Evolutionary conservation across 1,140 invertebrate genomes (phyloP).

Genomic region (Thrips palmi): DNA sequence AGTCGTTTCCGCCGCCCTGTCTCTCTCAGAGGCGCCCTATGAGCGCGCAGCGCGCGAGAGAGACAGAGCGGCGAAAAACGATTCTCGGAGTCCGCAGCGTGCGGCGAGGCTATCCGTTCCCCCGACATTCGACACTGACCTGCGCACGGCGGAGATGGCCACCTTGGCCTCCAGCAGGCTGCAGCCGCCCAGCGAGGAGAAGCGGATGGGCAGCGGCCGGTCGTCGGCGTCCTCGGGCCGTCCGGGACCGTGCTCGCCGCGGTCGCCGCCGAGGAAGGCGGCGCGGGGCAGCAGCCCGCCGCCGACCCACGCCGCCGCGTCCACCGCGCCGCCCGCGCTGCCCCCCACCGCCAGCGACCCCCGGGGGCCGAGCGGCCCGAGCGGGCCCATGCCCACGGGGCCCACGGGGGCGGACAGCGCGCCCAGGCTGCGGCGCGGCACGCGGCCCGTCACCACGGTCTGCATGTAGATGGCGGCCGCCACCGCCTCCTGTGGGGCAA

Average conservation of each 20-base stretch:
- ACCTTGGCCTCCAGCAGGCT: too few relatives aligned
- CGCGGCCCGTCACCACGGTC: not conserved
- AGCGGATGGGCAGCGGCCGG: constrained; percentile 6
- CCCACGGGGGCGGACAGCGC: constrained; percentile 7
- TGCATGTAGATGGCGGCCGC: constrained; percentile 5
- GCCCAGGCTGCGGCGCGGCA: not conserved
- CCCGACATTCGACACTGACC: too few relatives aligned
- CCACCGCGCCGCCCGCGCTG: constrained; percentile 42
- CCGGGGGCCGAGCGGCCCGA: constrained; percentile 1
- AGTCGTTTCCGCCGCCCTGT: too few relatives aligned
- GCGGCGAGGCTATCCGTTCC: too few relatives aligned
- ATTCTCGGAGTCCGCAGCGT: too few relatives aligned
- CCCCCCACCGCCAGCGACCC: too few relatives aligned
- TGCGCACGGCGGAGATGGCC: too few relatives aligned
- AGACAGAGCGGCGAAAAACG: too few relatives aligned
- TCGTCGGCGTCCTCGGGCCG: constrained; percentile 7
- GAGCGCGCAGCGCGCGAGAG: too few relatives aligned
- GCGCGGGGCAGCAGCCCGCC: constrained; percentile 24
- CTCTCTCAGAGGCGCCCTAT: too few relatives aligned
- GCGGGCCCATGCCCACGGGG: constrained; percentile 1
- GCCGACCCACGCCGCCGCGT: constrained; percentile 32
- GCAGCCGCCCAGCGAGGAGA: constrained; percentile 10
- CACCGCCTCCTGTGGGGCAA: constrained; percentile 3
- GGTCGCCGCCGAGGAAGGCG: not conserved
- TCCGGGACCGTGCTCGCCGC: constrained; percentile 5